Evolutionary conservation across 2,113 vertebrate genomes (phyloP), one percentile per base, ranked within the genome.

Genomic region (Menura novaehollandiae): DNA sequence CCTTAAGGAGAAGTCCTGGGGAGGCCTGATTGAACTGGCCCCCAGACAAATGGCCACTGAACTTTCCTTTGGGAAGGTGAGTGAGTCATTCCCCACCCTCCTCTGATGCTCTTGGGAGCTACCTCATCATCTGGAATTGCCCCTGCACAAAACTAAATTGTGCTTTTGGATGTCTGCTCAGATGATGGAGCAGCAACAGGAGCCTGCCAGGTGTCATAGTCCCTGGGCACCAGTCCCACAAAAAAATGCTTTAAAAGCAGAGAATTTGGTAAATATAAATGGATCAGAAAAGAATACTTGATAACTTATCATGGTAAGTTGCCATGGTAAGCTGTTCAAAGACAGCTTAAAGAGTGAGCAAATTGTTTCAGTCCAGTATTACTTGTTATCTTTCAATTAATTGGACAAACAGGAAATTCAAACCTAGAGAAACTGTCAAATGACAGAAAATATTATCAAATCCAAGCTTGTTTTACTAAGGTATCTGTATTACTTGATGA

Each of bases 11-110:
- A 79, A 81, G 41, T 22, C 39, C 22, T 47, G 24, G 27, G 39
- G 51, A 82, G 23, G 26, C 58, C 37, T 5, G 17, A n/a, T 68
- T 7, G 24, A 91, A 39, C 9, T 3, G 7, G 22, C 2, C 8
- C 22, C n/a, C 19, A 41, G 14, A 37, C 2, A 66, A 77, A 86
- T 15, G 27, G n/a, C 47, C 1, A 0, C 18, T 52, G 69, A 0
- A 3, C 7, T 35, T 91, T 44, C 56, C 23, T 66, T 79, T 41
- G 35, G 53, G 74, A 85, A 66, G 27, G 18, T 18, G n/a, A 81
- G 8, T 2, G 2, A 60, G 23, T 41, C 1, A 1, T 46, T 80
- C 12, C 13, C 3, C 28, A 71, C 15, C 4, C 8, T 76, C 32
- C 43, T 59, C 37, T 35, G 72, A 24, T 24, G 12, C 35, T 62